A percentile compares a stretch with the other conserved stretches of the same genome.
Conservation (phyloP, 2,113 vertebrate species). For the Gymnocephalus cernua region DNA sequence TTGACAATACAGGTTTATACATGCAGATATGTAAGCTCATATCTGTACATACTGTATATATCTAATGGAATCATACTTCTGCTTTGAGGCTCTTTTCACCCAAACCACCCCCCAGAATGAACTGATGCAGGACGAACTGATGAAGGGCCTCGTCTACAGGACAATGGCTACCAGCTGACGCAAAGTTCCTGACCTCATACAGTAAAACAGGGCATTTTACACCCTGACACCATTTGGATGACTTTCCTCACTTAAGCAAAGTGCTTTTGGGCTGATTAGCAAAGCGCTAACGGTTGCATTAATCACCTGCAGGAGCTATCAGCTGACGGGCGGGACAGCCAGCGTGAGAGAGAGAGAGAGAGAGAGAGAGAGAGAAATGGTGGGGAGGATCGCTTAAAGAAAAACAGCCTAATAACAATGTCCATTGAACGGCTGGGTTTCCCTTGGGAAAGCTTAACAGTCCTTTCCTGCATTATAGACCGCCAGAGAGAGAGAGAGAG, state of each 20-base stretch:
- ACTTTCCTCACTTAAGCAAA: conserved; percentile 61
- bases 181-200: conserved; percentile 36
- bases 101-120: not conserved
- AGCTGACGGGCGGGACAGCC: conserved; percentile 22
- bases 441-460: conserved; percentile 69
- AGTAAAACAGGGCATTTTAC: conserved; percentile 5
- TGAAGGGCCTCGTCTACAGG: not conserved
- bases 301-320: conserved; percentile 63
- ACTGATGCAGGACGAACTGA: conserved; percentile 5
- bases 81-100: not conserved
- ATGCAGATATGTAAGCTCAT: not conserved
- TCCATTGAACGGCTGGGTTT: conserved; percentile 66
- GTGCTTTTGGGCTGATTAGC: conserved; percentile 67
- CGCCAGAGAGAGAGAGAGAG: not conserved
- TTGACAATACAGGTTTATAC: too few relatives aligned
- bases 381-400: conserved; percentile 50
- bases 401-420: conserved; percentile 76
- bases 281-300: conserved; percentile 54
- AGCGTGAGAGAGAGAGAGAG: not conserved
- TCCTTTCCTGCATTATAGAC: conserved; percentile 70
- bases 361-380: not conserved
- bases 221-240: conserved; percentile 36
- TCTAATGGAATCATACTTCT: not conserved
- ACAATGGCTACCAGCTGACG: not conserved
- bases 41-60: not conserved